Evolutionary conservation across 2,888 invertebrate genomes (phyloP), one percentile per base, ranked within the genome.

Genomic region (Noctua janthina): DNA sequence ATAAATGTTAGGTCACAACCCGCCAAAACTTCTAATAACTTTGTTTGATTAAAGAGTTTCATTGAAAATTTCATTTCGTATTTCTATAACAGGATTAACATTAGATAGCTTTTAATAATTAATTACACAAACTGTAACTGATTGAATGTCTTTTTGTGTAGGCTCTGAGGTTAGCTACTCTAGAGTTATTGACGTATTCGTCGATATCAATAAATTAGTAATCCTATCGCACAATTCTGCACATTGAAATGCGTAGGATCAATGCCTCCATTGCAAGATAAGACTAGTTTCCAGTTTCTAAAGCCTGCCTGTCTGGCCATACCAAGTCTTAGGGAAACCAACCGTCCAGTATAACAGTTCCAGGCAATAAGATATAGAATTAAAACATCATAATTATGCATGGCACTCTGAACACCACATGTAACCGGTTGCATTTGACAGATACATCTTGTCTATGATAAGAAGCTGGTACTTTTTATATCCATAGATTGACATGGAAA

Each of bases 391-490:
- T 76, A 54, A 78, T 85, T 81, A 77, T 85, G 39, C 43, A 74
- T 51, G 35, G 39, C 13, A 13, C 11, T 75, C 43, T 75, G 72
- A 79, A 84, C 59, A 64, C n/a, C 51, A 72, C 2, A 54, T 35
- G 11, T 39, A 67, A 77, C 88, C 70, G 64, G 81, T 62, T 46
- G 1, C 39, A 49, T 84, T 49, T 78, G 81, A 87, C 75, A 76
- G 76, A 54, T 46, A 87, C 73, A 76, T 81, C 88, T 81, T 85
- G 78, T 68, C 67, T 74, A 84, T 78, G 75, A 67, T 87, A 85
- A 87, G 81, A 71, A 81, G 29, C 71, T 29, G 71, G 59, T 59
- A 70, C 56, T 70, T 76, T 73, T 70, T 74, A 43, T 81, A 85
- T 75, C 76, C 67, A 59, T 7, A 78, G 85, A 86, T 86, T 78